Evolutionary conservation across 2,113 vertebrate species (phyloP).

Genomic region (Gila orcuttii): DNA sequence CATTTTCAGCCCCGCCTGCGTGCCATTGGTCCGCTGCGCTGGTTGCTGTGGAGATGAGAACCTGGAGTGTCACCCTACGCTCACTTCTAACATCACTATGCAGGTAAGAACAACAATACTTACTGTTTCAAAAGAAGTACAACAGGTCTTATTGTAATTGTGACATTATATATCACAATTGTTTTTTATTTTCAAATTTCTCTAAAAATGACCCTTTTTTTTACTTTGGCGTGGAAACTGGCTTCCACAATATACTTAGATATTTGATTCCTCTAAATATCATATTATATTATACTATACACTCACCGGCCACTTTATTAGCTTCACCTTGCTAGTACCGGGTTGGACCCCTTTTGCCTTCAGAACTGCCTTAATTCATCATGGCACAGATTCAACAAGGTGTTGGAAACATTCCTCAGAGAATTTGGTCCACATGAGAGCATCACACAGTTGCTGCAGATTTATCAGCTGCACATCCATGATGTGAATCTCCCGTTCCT

Average conservation of each 20-base stretch:
- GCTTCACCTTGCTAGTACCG: too few species aligned
- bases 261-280: neutral
- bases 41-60: constrained; percentile 93
- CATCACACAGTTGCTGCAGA: too few species aligned
- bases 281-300: neutral
- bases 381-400: too few species aligned
- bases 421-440: too few species aligned
- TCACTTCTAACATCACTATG: constrained; percentile 85
- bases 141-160: neutral
- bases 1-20: constrained; percentile 91
- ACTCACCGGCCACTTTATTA: too few species aligned
- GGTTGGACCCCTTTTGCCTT: too few species aligned
- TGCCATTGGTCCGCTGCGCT: constrained; percentile 87
- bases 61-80: constrained; percentile 83
- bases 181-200: neutral
- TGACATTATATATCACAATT: too few species aligned
- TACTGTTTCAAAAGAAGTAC: neutral
- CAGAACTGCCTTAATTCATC: too few species aligned
- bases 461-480: too few species aligned
- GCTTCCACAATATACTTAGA: neutral
- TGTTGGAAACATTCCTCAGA: too few species aligned
- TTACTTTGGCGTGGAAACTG: neutral
- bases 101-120: constrained; percentile 76
- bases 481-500: too few species aligned
- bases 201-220: neutral